Conservation (phyloP, 1,140 invertebrate genomes). For the Amyelois transitella region DNA sequence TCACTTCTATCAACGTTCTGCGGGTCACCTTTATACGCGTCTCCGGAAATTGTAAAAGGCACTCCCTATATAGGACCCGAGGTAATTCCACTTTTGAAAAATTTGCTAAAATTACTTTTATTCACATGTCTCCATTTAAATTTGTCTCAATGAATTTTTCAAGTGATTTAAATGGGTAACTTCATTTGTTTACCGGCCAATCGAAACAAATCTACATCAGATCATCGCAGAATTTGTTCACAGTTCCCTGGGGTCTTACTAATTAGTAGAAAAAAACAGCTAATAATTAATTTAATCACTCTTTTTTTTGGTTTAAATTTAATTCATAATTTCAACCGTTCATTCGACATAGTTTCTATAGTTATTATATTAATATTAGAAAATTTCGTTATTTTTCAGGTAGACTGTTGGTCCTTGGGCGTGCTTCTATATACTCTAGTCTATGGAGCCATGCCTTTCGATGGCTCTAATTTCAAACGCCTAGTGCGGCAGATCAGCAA, state of each 20-base stretch:
- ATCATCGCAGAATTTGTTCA: too few relatives aligned
- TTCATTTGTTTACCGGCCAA: too few relatives aligned
- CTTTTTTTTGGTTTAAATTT: too few relatives aligned
- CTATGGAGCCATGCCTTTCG: slow-evolving; percentile 99
- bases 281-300: too few relatives aligned
- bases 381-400: slow-evolving; percentile 47
- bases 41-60: slow-evolving; percentile 98
- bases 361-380: background rate
- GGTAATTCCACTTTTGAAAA: slow-evolving; percentile 40
- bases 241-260: too few relatives aligned
- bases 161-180: too few relatives aligned
- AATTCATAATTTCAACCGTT: too few relatives aligned
- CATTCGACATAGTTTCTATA: background rate
- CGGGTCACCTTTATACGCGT: slow-evolving; percentile 97
- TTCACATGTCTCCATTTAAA: background rate
- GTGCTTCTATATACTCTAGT: slow-evolving; percentile 98
- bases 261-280: too few relatives aligned
- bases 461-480: slow-evolving; percentile 97
- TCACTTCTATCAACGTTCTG: slow-evolving; percentile 95
- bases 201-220: too few relatives aligned
- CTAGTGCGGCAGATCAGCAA: slow-evolving; percentile 97
- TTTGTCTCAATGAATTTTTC: background rate
- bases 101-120: slow-evolving; percentile 41
- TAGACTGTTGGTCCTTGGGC: slow-evolving; percentile 96
- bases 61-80: slow-evolving; percentile 98